Percentiles rank a stretch among this genome's conserved stretches.
phyloP scores from a whole-genome alignment of 2,797 vertebrate genomes.

The Spheniscus humboldti region DNA sequence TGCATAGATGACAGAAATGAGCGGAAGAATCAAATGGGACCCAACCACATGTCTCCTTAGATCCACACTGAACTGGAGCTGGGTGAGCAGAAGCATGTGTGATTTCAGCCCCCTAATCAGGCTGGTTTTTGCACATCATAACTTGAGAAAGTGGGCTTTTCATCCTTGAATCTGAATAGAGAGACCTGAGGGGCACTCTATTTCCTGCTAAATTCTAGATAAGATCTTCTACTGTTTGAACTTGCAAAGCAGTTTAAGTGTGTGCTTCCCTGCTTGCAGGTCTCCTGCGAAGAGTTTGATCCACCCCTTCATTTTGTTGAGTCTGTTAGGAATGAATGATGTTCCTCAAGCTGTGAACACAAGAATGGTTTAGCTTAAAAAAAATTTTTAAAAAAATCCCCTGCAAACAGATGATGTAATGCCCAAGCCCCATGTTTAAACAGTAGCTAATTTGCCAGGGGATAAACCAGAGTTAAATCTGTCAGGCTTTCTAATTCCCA shows the following conservation, averaged over 20 bases:
- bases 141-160: neutral
- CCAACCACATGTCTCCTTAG: neutral
- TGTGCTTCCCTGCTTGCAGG: neutral
- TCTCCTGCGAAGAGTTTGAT: neutral
- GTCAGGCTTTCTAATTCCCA: neutral
- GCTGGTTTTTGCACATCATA: neutral
- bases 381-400: neutral
- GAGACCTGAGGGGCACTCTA: neutral
- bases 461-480: slow-evolving; percentile 20
- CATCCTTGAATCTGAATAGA: neutral
- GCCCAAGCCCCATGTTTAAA: neutral
- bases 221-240: slow-evolving; percentile 23
- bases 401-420: slow-evolving; percentile 38
- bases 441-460: slow-evolving; percentile 23
- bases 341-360: neutral
- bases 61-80: neutral
- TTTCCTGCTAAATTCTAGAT: slow-evolving; percentile 32
- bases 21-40: neutral
- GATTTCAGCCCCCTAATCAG: neutral
- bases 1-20: neutral
- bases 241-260: slow-evolving; percentile 27
- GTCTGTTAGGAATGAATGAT: neutral
- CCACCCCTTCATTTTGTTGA: neutral
- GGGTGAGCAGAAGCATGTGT: neutral
- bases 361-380: neutral